A percentile compares a stretch with the other conserved stretches of the same genome.
Evolutionary conservation across 2,888 invertebrate genomes (phyloP).

Genomic region (Cosmia trapezina): DNA sequence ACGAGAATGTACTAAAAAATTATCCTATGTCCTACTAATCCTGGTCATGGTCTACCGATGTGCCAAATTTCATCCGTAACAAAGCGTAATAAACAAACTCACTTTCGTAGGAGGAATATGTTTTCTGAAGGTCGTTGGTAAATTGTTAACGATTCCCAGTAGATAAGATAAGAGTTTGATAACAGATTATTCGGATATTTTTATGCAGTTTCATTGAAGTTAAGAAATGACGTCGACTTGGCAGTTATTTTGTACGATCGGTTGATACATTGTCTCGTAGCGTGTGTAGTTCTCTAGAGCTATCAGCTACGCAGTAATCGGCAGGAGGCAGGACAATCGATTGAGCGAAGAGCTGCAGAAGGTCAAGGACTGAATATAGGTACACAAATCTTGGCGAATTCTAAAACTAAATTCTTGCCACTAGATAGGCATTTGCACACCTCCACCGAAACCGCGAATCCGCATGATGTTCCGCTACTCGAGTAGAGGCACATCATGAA

Average conservation of each 20-base stretch:
- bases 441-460: no score
- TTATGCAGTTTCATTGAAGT: conserved; percentile 24
- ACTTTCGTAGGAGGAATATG: no score
- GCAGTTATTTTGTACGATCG: neutral
- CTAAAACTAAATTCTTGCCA: neutral
- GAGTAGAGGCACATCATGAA: no score
- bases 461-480: no score
- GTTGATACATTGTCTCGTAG: neutral
- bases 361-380: neutral
- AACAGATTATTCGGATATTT: conserved; percentile 13
- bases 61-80: no score
- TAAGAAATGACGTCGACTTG: conserved; percentile 12
- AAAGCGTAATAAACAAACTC: no score
- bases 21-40: no score
- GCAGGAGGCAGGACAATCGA: neutral
- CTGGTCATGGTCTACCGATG: no score
- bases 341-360: neutral
- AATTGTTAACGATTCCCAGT: conserved; percentile 19
- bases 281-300: neutral
- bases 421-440: neutral
- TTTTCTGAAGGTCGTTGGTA: conserved; percentile 21
- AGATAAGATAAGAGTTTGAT: conserved; percentile 21
- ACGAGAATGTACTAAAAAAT: no score
- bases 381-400: neutral
- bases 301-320: neutral